phyloP scores from a whole-genome alignment of 2,888 invertebrate genomes.

The Camptogramma bilineatum region DNA sequence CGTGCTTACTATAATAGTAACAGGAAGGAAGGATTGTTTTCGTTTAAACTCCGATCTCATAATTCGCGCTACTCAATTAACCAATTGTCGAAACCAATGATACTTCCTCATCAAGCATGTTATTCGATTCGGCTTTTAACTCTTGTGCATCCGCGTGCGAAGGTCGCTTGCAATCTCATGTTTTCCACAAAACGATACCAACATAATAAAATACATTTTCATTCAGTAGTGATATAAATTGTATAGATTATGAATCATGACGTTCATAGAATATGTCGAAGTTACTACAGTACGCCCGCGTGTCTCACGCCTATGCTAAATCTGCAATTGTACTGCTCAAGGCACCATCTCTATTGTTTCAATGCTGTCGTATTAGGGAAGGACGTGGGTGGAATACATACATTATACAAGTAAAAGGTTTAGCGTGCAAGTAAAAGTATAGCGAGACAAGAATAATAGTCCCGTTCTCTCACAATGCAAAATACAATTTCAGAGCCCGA shows the following conservation, averaged over 20 bases:
- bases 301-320: conserved; percentile 32
- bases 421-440: conserved; percentile 9
- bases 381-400: conserved; percentile 29
- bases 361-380: conserved; percentile 31
- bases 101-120: conserved; percentile 35
- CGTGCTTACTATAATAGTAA: neutral
- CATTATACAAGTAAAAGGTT: conserved; percentile 21
- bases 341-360: conserved; percentile 33
- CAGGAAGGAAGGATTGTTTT: conserved; percentile 7
- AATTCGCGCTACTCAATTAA: conserved; percentile 15
- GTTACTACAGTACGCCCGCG: conserved; percentile 22
- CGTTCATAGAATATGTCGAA: conserved; percentile 11
- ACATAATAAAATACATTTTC: neutral
- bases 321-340: conserved; percentile 33
- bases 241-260: conserved; percentile 21
- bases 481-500: neutral
- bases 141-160: conserved; percentile 36
- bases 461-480: conserved; percentile 7
- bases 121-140: conserved; percentile 32
- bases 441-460: conserved; percentile 6
- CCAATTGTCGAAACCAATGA: conserved; percentile 15
- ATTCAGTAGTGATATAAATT: conserved; percentile 7
- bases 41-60: conserved; percentile 4
- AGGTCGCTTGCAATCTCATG: conserved; percentile 33
- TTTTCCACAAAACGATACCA: conserved; percentile 22